Conservation (phyloP, 2,888 invertebrate genomes). For the Pyrgus malvae region DNA sequence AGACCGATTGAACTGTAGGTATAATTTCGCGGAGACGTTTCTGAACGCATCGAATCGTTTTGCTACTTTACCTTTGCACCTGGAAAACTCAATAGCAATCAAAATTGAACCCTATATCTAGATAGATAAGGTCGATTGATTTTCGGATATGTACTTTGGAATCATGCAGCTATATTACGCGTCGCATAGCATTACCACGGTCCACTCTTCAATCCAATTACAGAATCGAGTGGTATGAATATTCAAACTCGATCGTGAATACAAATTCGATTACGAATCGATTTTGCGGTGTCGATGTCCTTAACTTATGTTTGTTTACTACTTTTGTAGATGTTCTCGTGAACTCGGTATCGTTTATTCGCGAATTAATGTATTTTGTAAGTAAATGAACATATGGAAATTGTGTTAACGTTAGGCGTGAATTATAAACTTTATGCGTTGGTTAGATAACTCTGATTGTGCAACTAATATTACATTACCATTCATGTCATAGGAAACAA, state of each 20-base stretch:
- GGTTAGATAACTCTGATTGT: too few species aligned
- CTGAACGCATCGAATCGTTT: slow-evolving; percentile 25
- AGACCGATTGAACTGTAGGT: background rate
- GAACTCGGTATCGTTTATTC: background rate
- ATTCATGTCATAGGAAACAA: too few species aligned
- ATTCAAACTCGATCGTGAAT: slow-evolving; percentile 60
- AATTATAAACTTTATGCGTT: background rate
- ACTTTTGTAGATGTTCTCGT: background rate
- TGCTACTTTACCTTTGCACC: background rate
- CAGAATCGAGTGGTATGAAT: slow-evolving; percentile 64
- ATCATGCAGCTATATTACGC: slow-evolving; percentile 39
- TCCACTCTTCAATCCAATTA: slow-evolving; percentile 65
- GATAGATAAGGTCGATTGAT: slow-evolving; percentile 3
- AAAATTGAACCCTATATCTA: slow-evolving; percentile 15
- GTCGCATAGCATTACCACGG: slow-evolving; percentile 45
- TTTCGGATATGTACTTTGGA: slow-evolving; percentile 12
- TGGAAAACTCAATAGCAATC: background rate
- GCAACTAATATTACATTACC: too few species aligned
- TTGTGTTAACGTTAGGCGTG: background rate
- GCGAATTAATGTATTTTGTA: background rate
- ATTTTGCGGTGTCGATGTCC: slow-evolving; percentile 40
- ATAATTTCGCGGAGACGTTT: slow-evolving; percentile 22
- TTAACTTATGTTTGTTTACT: slow-evolving; percentile 23
- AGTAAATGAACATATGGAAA: slow-evolving; percentile 4
- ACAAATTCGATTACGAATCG: slow-evolving; percentile 60